These are phyloP conservation scores for Megathymus violae DNA, from an alignment of 1,140 invertebrate species.

Conservation along the genomic window DNA sequence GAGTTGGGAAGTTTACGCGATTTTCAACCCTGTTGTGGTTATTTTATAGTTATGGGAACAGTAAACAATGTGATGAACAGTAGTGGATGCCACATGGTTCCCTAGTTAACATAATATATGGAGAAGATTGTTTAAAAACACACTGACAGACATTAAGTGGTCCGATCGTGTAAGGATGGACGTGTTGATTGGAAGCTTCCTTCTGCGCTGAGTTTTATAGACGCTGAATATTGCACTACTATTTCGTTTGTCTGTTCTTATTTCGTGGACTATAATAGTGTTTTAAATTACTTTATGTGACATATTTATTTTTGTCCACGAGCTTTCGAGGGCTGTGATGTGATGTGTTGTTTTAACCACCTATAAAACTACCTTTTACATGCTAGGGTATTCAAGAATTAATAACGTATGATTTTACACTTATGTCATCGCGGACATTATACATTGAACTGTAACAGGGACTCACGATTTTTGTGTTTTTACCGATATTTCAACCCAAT, in stretches of 20 bases:
- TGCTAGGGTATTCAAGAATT: too few relatives aligned
- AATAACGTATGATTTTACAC: too few relatives aligned
- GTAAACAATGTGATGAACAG: slow-evolving; percentile 46
- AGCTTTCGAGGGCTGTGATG: background rate
- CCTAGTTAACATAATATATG: slow-evolving; percentile 75
- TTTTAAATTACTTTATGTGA: background rate
- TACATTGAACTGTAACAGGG: too few relatives aligned
- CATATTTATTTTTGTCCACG: background rate
- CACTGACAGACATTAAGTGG: slow-evolving; percentile 74
- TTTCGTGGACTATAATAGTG: background rate
- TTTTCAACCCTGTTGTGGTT: slow-evolving; percentile 44
- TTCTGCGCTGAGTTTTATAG: slow-evolving; percentile 21
- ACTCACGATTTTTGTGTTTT: too few relatives aligned
- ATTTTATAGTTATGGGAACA: slow-evolving; percentile 25
- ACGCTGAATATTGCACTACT: slow-evolving; percentile 16
- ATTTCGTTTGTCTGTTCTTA: background rate
- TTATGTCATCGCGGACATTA: too few relatives aligned
- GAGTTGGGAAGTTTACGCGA: slow-evolving; percentile 40
- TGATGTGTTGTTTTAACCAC: too few relatives aligned
- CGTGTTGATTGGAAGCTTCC: slow-evolving; percentile 35
- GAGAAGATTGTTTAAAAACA: slow-evolving; percentile 67
- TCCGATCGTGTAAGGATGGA: slow-evolving; percentile 38
- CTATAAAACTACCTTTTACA: too few relatives aligned
- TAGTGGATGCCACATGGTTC: slow-evolving; percentile 57
- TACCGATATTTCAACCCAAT: too few relatives aligned